These are phyloP conservation scores for Tilapia sparmanii DNA, from an alignment of 2,113 vertebrate genomes.

Conservation along the genomic window DNA sequence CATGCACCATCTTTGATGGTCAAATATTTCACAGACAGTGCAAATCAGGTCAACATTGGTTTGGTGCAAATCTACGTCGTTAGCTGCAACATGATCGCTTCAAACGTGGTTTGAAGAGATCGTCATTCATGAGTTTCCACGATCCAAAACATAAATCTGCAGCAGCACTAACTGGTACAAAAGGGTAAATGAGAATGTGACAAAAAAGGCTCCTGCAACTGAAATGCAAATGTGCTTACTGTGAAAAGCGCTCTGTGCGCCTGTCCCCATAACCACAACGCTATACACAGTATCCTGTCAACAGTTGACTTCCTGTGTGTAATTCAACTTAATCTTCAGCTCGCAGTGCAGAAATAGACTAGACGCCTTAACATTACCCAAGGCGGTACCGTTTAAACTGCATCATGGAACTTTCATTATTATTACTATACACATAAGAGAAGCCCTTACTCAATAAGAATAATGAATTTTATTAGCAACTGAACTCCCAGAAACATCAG, in stretches of 20 bases:
- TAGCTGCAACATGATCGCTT: not conserved
- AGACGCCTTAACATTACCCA: not conserved
- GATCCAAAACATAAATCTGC: not conserved
- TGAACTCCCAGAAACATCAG: not conserved
- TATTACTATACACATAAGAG: not conserved
- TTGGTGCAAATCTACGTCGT: not conserved
- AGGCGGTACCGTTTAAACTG: not conserved
- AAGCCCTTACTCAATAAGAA: not conserved
- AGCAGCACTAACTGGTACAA: not conserved
- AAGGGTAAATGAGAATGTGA: constrained; percentile 12
- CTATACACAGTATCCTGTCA: constrained; percentile 66
- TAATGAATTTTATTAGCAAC: not conserved
- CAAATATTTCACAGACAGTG: not conserved
- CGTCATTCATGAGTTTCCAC: not conserved
- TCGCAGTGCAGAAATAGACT: not conserved
- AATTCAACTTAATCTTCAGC: not conserved
- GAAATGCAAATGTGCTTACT: constrained; percentile 39
- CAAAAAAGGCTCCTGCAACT: not conserved
- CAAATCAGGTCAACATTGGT: not conserved
- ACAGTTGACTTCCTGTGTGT: constrained; percentile 61
- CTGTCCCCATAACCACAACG: constrained; percentile 61
- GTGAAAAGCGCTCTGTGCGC: constrained; percentile 11
- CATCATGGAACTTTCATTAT: not conserved
- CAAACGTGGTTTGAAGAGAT: not conserved
- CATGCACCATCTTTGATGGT: not conserved